phyloP scores from a whole-genome alignment of 2,797 vertebrate species.

The Ctenopoma multispine region DNA sequence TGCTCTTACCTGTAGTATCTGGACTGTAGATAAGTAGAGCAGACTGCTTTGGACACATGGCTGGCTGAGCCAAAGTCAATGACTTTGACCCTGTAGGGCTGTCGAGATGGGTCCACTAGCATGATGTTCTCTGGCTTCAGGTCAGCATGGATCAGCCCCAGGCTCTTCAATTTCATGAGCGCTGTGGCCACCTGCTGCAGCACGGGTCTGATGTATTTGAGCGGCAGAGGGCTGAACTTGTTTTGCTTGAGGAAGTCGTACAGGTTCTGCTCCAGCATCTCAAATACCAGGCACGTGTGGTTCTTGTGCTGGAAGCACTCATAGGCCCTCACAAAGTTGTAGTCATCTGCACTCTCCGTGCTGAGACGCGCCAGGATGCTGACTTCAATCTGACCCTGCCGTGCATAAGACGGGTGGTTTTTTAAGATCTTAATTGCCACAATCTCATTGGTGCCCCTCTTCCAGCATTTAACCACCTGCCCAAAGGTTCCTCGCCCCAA shows the following conservation, averaged over 20 bases:
- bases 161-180: constrained; percentile 98
- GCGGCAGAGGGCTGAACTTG: constrained; percentile 98
- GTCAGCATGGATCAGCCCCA: constrained; percentile 98
- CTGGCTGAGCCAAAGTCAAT: constrained; percentile 99
- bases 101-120: constrained; percentile 96
- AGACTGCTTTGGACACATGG: constrained; percentile 98
- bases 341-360: constrained; percentile 97
- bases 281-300: constrained; percentile 99
- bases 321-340: constrained; percentile 97
- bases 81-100: constrained; percentile 98
- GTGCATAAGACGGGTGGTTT: constrained; percentile 97
- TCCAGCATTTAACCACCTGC: constrained; percentile 99
- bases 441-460: constrained; percentile 98
- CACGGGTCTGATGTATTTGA: constrained; percentile 96
- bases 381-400: constrained; percentile 98
- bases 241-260: constrained; percentile 99
- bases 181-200: constrained; percentile 98
- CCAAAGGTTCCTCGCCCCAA: constrained; percentile 97
- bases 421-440: constrained; percentile 99
- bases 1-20: constrained; percentile 96
- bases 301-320: constrained; percentile 99
- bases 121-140: constrained; percentile 99
- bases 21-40: constrained; percentile 98
- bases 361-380: constrained; percentile 98
- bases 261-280: constrained; percentile 99